Base-by-base conservation (phyloP, 35 echinoderm and acorn worm species). In the Strongylocentrotus purpuratus region DNA sequence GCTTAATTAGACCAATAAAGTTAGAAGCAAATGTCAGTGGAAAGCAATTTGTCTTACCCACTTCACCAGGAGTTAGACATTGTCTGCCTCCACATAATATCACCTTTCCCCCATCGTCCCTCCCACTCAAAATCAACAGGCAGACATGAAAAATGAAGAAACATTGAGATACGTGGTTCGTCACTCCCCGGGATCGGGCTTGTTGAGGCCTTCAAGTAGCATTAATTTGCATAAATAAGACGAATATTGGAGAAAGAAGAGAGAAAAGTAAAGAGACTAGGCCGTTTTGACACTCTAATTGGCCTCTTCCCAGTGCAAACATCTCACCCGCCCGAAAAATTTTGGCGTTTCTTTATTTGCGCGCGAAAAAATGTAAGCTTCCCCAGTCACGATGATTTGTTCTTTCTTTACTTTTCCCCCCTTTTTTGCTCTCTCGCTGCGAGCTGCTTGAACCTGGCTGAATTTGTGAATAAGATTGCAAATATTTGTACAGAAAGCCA, bases 141-240 rank as follows among this genome's bases (percentile, higher is more conserved):
- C 65, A 78, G 4, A 55, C 22, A 78, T n/a, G 28, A 78, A 78
- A 78, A 78, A 78, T 78, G 65, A 78, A 78, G 65, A 78, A 18
- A 78, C 65, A 22, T 78, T 7, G 20, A 78, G 65, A 78, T 4
- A 78, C 65, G 25, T 78, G 25, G 65, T 78, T 28, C 28, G 65
- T 78, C 65, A n/a, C 65, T 78, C 65, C 7, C 5, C 28, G 20
- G 65, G 25, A 78, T 78, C 28, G 65, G 65, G 87, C 87, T 89
- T 89, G 87, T 89, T 89, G 87, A 45, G 33, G 20, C 87, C 31
- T 89, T 46, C 87, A 89, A 89, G 87, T 45, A 89, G 87, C 87
- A 89, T 89, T 89, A 89, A 93, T 93, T 93, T 93, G 91, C 91
- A 93, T 93, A 93, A 50, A 93, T 93, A 93, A 93, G 91, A 93